These are phyloP conservation scores for Bostrychus sinensis DNA, from an alignment of 2,113 vertebrate genomes.

Conservation along the genomic window DNA sequence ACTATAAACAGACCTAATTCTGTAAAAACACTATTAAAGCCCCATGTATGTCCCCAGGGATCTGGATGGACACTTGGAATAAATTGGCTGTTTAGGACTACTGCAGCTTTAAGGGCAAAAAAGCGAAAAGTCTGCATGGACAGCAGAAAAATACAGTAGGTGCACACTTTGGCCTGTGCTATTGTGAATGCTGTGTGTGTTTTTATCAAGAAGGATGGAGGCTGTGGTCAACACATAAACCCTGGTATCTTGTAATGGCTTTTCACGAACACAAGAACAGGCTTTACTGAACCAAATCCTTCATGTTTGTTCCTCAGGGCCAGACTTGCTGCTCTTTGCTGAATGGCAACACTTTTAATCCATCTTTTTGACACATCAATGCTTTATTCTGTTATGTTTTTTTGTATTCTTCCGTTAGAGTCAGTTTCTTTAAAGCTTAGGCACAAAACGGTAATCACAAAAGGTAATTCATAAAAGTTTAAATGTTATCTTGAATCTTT, in stretches of 20 bases:
- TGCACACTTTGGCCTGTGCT: constrained; percentile 1
- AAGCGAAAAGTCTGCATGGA: background rate
- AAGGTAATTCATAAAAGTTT: too few relatives aligned
- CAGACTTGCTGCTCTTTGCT: constrained; percentile 5
- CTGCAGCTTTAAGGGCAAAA: background rate
- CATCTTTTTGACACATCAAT: constrained; percentile 1
- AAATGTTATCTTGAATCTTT: too few relatives aligned
- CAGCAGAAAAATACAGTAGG: background rate
- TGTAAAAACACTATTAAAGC: too few relatives aligned
- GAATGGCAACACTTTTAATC: background rate
- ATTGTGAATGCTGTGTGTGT: background rate
- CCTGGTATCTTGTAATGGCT: constrained; percentile 44
- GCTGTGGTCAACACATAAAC: constrained; percentile 20
- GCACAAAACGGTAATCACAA: too few relatives aligned
- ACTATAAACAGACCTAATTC: too few relatives aligned
- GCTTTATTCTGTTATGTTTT: background rate
- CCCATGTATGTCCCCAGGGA: too few relatives aligned
- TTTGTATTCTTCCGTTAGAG: background rate
- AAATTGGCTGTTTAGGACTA: background rate
- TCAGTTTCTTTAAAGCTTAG: too few relatives aligned
- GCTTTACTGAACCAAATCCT: constrained; percentile 27
- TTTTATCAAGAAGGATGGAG: constrained; percentile 14
- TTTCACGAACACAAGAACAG: constrained; percentile 35
- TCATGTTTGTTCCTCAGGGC: constrained; percentile 37
- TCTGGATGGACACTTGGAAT: too few relatives aligned